Evolutionary conservation across 1,140 invertebrate genomes (phyloP).

Genomic region (Mylabris phalerata): DNA sequence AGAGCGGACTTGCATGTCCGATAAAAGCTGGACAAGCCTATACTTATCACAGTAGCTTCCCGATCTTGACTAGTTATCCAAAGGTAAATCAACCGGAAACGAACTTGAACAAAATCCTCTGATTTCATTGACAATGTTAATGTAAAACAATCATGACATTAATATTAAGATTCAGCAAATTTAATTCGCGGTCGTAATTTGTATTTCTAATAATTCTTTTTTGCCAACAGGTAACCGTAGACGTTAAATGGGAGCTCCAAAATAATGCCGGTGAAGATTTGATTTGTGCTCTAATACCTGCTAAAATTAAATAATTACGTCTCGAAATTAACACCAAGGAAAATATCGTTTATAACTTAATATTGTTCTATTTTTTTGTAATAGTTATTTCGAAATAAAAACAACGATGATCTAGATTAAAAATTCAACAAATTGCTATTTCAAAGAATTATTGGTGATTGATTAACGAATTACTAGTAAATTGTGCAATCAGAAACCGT

Average conservation of each 20-base stretch:
- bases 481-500: too few relatives aligned
- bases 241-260: slow-evolving; percentile 65
- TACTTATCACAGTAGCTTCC: slow-evolving; percentile 53
- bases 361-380: background rate
- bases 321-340: too few relatives aligned
- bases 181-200: background rate
- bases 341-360: background rate
- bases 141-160: background rate
- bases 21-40: slow-evolving; percentile 50
- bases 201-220: slow-evolving; percentile 3
- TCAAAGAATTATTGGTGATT: too few relatives aligned
- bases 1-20: slow-evolving; percentile 60
- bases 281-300: slow-evolving; percentile 59
- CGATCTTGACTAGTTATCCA: slow-evolving; percentile 56
- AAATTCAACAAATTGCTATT: too few relatives aligned
- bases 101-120: background rate
- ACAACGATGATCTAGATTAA: too few relatives aligned
- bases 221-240: slow-evolving; percentile 50
- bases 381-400: too few relatives aligned
- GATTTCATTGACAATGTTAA: background rate
- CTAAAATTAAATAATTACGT: slow-evolving; percentile 48
- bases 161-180: background rate
- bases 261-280: slow-evolving; percentile 53
- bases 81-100: slow-evolving; percentile 44
- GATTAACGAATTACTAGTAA: too few relatives aligned